Base-by-base conservation (phyloP, 2,888 invertebrate genomes). In the Esperia sulphurella region DNA sequence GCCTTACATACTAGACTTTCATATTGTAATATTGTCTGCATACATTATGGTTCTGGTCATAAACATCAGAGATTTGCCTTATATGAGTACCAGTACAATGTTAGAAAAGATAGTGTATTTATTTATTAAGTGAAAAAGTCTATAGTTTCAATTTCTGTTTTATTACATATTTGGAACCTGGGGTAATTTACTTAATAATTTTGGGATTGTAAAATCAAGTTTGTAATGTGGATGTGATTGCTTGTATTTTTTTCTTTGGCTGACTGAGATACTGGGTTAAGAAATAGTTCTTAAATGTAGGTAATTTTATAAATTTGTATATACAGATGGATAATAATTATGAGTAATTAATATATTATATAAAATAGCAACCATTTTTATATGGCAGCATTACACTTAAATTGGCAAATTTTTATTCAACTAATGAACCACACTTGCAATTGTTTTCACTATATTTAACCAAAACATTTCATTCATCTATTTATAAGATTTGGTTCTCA, bases 231-330 rank as follows among this genome's bases (percentile, higher is more conserved):
- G 56, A 58, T 61, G 63, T 57, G 55, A 51, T 51, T 60, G 61
- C 63, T 63, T 63, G 53, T 58, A 61, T 53, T 43, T 54, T 55
- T 58, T 60, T 58, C 54, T 41, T 61, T 58, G 57, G 57, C 57
- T 58, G 58, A 53, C 56, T 57, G 55, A 55, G 41, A 52, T 53
- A 51, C 52, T 41, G 48, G 46, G 33, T 42, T 55, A 53, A 47
- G 42, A 54, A 37, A 55, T 59, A 56, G 66, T 67, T 35, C 35
- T 35, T 6, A 35, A n/a, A 55, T 59, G 59, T 66, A 72, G 64
- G 68, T 78, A 76, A 79, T 81, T 79, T 79, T 82, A 79, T 79
- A 81, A 76, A 81, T 76, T 79, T 85, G 83, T 85, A 83, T 69
- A 84, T 83, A 83, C 71, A 74, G 68, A 68, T 61, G 59, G 65